A percentile compares a stretch with the other conserved stretches of the same genome.
Conservation (phyloP, 2,888 invertebrate species). For the Apomyelois bistriatella region DNA sequence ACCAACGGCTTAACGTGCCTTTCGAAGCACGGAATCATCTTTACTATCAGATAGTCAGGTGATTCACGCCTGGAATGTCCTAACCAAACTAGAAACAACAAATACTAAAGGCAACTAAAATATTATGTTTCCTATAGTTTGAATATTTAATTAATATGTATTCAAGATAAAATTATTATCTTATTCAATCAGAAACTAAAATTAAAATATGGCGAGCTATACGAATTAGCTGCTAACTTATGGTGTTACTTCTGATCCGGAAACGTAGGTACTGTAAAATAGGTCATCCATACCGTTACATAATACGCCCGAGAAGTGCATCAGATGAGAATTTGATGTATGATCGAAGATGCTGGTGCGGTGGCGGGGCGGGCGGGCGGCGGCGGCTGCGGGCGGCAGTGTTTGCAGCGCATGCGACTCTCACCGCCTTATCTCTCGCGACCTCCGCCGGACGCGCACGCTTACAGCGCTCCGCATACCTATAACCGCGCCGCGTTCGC, state of each 20-base stretch:
- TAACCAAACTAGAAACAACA: too few relatives aligned
- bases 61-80: too few relatives aligned
- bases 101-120: too few relatives aligned
- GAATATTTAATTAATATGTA: too few relatives aligned
- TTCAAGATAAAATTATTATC: constrained; percentile 9
- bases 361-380: constrained; percentile 45
- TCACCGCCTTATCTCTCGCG: constrained; percentile 79
- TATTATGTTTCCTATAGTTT: too few relatives aligned
- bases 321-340: constrained; percentile 66
- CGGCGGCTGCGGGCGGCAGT: constrained; percentile 42
- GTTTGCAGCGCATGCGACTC: constrained; percentile 67
- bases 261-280: constrained; percentile 35
- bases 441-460: constrained; percentile 78
- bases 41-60: too few relatives aligned
- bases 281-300: constrained; percentile 68
- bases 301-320: constrained; percentile 64
- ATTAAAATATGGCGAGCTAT: neutral
- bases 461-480: constrained; percentile 56
- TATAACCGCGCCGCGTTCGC: constrained; percentile 54
- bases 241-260: constrained; percentile 14
- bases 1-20: too few relatives aligned
- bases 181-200: neutral
- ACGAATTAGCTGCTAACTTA: neutral
- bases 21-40: too few relatives aligned
- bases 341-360: constrained; percentile 56